A percentile compares a stretch with the other conserved stretches of the same genome.
Conservation (phyloP, 1,140 invertebrate species). For the Fopius arisanus region DNA sequence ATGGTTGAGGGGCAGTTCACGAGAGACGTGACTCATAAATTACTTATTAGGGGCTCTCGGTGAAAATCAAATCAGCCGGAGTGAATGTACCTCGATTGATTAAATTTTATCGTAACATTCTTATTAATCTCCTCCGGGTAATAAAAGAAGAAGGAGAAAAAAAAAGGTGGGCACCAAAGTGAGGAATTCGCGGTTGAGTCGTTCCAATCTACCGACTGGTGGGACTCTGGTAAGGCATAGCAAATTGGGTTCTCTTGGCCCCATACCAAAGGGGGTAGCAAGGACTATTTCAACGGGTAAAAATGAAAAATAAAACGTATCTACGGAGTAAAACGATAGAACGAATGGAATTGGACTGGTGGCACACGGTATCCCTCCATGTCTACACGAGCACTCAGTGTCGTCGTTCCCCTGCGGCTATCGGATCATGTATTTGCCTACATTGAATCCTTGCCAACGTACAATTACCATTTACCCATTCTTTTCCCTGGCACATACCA, state of each 20-base stretch:
- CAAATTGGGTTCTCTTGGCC: conserved; percentile 62
- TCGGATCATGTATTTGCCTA: conserved; percentile 61
- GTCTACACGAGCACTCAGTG: conserved; percentile 10
- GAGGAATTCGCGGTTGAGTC: conserved; percentile 34
- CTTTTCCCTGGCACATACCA: conserved; percentile 41
- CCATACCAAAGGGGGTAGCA: conserved; percentile 51
- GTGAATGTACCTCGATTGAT: background rate
- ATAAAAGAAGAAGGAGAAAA: background rate
- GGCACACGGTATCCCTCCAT: conserved; percentile 47
- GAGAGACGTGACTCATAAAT: conserved; percentile 54
- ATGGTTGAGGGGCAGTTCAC: conserved; percentile 43
- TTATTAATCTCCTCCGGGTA: background rate
- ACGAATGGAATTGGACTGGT: conserved; percentile 37
- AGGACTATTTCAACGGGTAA: background rate
- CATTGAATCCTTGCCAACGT: conserved; percentile 65
- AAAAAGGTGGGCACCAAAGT: no score
- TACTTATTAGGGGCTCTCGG: conserved; percentile 49
- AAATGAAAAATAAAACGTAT: conserved; percentile 22
- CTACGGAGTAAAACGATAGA: background rate
- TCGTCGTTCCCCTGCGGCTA: conserved; percentile 9
- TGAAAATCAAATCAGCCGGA: background rate
- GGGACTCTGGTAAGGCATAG: conserved; percentile 47
- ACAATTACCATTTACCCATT: conserved; percentile 64
- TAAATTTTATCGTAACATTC: background rate
- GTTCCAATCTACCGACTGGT: conserved; percentile 53